Conservation (phyloP, 2,797 vertebrate genomes). For the Sylvia borin region DNA sequence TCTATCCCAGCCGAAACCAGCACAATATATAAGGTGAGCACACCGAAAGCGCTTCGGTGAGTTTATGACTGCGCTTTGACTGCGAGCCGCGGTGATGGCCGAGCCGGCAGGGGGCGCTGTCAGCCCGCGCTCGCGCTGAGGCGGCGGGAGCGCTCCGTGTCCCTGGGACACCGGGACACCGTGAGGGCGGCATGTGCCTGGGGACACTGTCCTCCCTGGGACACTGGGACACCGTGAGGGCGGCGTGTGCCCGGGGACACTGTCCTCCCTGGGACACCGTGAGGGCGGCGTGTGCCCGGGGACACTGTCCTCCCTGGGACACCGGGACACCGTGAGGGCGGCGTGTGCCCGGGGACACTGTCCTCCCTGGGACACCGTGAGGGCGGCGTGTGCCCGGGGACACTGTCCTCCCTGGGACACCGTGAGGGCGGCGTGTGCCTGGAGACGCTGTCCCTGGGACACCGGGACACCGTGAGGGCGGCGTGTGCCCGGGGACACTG, state of each 20-base stretch:
- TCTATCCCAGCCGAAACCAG: not conserved
- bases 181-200: no score
- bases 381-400: no score
- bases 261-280: not conserved
- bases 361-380: not conserved
- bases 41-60: accelerated
- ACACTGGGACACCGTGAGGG: no score
- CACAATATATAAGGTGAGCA: accelerated
- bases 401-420: not conserved
- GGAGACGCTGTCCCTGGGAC: no score
- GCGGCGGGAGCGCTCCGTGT: no score
- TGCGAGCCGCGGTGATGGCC: no score
- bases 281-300: no score
- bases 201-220: no score
- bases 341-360: not conserved
- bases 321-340: not conserved
- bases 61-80: accelerated
- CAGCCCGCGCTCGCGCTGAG: not conserved
- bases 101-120: not conserved
- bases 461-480: not conserved
- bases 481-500: not conserved
- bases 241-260: no score
- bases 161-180: no score
- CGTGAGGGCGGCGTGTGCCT: no score
- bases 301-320: not conserved